Conservation (phyloP, 2,113 vertebrate genomes). For the Bos taurus region DNA sequence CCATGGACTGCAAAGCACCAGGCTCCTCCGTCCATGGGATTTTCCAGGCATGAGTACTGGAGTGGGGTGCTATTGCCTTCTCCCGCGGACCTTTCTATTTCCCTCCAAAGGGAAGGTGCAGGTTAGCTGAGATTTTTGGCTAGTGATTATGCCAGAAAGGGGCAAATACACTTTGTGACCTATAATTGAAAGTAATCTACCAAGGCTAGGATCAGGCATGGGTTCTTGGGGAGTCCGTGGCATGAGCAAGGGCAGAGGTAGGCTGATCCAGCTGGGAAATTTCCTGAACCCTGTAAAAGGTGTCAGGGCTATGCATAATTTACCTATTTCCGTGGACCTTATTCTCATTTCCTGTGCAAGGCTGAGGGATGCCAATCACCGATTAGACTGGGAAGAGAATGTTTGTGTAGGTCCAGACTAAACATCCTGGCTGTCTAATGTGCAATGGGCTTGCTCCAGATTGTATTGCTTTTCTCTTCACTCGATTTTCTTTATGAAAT, state of each 20-base stretch:
- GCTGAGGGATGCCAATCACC: too few species aligned
- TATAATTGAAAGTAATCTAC: not conserved
- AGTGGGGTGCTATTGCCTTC: too few species aligned
- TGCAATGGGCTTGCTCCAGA: not conserved
- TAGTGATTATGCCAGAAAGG: too few species aligned
- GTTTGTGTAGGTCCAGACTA: not conserved
- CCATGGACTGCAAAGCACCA: too few species aligned
- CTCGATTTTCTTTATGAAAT: not conserved
- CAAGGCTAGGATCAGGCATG: too few species aligned
- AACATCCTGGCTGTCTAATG: not conserved
- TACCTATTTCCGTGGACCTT: not conserved
- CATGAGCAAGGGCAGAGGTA: not conserved
- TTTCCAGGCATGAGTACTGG: too few species aligned
- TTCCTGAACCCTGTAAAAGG: too few species aligned
- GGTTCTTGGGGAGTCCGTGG: accelerated
- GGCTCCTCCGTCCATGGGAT: too few species aligned
- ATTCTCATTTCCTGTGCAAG: not conserved
- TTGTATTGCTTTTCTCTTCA: not conserved
- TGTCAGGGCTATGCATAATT: not conserved
- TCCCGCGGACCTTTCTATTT: not conserved
- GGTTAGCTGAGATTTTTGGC: not conserved
- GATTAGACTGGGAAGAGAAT: not conserved
- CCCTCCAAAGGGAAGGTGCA: not conserved
- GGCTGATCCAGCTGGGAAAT: not conserved
- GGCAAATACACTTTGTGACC: not conserved